phyloP scores from a whole-genome alignment of 2,113 vertebrate genomes.

The Camelus bactrianus region DNA sequence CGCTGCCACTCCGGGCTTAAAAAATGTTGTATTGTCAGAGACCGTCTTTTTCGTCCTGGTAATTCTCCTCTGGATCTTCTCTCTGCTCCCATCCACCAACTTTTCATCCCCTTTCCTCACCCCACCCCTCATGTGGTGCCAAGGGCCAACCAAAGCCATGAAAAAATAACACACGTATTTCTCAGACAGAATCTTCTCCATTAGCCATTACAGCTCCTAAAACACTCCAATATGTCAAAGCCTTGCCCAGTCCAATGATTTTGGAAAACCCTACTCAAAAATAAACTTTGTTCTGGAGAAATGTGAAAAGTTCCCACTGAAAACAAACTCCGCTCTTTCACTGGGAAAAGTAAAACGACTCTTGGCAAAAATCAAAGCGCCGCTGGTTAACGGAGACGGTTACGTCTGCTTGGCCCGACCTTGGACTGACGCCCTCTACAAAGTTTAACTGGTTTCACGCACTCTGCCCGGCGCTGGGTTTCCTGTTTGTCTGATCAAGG shows the following conservation, averaged over 20 bases:
- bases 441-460: background rate
- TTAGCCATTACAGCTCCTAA: rapidly evolving
- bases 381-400: background rate
- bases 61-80: background rate
- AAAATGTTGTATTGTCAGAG: background rate
- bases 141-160: background rate
- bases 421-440: background rate
- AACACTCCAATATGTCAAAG: background rate
- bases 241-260: background rate
- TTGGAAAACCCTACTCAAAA: background rate
- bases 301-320: background rate
- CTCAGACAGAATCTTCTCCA: background rate
- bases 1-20: background rate
- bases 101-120: background rate
- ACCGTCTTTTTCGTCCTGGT: background rate
- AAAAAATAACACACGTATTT: background rate
- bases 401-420: background rate
- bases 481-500: background rate
- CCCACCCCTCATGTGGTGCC: background rate
- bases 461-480: background rate
- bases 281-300: conserved; percentile 14
- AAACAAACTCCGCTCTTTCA: background rate
- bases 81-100: background rate
- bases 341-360: background rate
- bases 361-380: background rate